Base-by-base conservation (phyloP, 1,140 invertebrate genomes). In the Dinoponera quadriceps region DNA sequence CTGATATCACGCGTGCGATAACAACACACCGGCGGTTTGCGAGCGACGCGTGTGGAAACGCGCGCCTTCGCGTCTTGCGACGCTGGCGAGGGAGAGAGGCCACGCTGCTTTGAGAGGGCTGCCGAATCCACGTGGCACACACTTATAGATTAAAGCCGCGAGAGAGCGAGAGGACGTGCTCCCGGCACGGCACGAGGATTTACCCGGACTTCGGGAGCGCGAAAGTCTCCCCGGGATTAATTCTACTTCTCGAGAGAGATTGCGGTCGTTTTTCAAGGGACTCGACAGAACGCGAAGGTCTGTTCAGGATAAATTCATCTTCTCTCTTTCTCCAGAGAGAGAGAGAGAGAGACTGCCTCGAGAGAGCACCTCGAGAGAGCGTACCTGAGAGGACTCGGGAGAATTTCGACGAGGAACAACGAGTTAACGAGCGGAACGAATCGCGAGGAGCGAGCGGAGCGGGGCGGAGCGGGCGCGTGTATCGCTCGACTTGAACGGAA, bases 71-170 rank as follows among this genome's bases (percentile, higher is more conserved):
- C 44, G 20, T 14, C 22, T n/a, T n/a, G 54, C 54, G 38, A 44
- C 14, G 14, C 38, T 68, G 44, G 62, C 49, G 33, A 44, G 16
- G 33, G 18, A 18, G n/a, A 18, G n/a, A 22, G 25, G 29, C 29
- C 18, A 22, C n/a, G n/a, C 20, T 62, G 72, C 0, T 38, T 22
- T 18, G 25, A 51, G 55, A 38, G 18, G 29, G 11, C 38, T 16
- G 20, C 33, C 44, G 38, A 44, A 69, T 81, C 83, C 85, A 86
- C 85, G 85, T 85, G 85, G 83, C 69, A 69, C 69, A 69, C 38
- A 74, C 57, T 59, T 80, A 80, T 69, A 62, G 69, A 74, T 74
- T 82, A 85, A 69, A 71, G n/a, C n/a, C 44, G 82, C 57, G 65
- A 71, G 82, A 54, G 66, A 81, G n/a, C n/a, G 60, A 77, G 84